phyloP scores from a whole-genome alignment of 2,113 vertebrate species.

The Chlorocebus sabaeus region DNA sequence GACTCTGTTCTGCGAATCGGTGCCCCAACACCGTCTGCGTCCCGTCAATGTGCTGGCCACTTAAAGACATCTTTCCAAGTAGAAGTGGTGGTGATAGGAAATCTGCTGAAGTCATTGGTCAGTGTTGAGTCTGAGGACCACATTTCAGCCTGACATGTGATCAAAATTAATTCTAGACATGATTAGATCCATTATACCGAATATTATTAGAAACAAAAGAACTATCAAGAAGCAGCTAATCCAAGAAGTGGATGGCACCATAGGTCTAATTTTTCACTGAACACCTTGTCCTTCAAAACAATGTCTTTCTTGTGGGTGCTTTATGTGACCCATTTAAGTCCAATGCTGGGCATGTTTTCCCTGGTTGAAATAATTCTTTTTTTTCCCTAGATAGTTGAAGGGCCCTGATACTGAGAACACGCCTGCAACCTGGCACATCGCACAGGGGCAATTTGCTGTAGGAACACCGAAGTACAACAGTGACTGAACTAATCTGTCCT shows the following conservation, averaged over 20 bases:
- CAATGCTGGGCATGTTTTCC: neutral
- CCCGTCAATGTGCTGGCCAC: neutral
- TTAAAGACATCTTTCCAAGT: neutral
- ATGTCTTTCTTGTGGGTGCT: neutral
- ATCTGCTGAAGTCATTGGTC: neutral
- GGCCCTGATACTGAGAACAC: neutral
- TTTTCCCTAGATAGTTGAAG: neutral
- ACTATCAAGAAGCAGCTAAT: neutral
- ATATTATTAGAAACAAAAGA: neutral
- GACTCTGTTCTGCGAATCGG: neutral
- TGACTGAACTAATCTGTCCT: neutral
- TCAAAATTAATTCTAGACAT: neutral
- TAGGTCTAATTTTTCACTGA: neutral
- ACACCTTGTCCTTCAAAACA: neutral
- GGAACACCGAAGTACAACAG: fast-evolving
- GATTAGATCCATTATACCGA: neutral
- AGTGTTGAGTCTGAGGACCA: neutral
- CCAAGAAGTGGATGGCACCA: neutral
- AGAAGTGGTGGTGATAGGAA: neutral
- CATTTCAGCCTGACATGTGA: neutral
- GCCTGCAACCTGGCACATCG: neutral
- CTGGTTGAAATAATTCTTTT: neutral
- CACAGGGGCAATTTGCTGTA: no score
- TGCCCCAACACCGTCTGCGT: no score
- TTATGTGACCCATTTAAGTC: neutral